phyloP scores from a whole-genome alignment of 2,113 vertebrate genomes.

The Glaucidium brasilianum region DNA sequence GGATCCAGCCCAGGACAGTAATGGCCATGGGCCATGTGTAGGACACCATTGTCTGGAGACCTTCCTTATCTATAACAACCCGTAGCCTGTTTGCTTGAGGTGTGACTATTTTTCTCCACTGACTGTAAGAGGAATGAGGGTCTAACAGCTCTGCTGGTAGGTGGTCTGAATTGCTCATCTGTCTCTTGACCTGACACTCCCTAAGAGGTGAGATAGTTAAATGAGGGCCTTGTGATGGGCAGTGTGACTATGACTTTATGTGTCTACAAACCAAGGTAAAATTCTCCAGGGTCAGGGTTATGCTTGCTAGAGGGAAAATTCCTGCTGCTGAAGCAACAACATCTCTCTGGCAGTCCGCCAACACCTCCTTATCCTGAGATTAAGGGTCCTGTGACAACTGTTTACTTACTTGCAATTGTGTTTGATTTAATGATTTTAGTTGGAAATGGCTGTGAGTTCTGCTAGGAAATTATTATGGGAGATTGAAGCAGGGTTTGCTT shows the following conservation, averaged over 20 bases:
- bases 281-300: background rate
- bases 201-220: background rate
- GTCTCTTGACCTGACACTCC: background rate
- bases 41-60: background rate
- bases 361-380: background rate
- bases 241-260: background rate
- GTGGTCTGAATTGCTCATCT: background rate
- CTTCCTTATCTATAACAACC: background rate
- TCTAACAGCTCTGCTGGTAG: background rate
- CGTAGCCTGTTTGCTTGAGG: accelerated
- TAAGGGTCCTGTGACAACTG: background rate
- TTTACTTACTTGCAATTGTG: background rate
- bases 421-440: background rate
- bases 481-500: background rate
- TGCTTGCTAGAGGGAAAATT: background rate
- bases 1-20: background rate
- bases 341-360: background rate
- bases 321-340: background rate
- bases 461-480: background rate
- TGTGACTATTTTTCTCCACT: background rate
- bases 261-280: background rate
- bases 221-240: background rate
- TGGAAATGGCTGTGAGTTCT: background rate
- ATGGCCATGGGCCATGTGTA: background rate
- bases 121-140: background rate